Evolutionary conservation across 2,113 vertebrate genomes (phyloP), one percentile per base, ranked within the genome.

Genomic region (Rhynchomys soricoides): DNA sequence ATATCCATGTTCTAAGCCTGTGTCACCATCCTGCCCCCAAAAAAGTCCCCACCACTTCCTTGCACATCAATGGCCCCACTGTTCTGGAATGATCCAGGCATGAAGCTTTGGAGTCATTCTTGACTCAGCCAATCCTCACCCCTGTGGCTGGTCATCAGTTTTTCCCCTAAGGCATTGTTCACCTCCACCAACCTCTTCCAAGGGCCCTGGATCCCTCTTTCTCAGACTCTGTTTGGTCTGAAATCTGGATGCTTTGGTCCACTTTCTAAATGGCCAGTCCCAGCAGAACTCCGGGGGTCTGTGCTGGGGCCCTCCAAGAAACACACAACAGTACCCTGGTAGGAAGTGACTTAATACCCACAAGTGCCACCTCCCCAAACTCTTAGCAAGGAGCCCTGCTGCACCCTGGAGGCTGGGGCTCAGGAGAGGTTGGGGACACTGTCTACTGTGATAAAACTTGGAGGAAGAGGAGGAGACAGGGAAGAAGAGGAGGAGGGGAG

Each of bases 61-160:
- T 5, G 83, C 15, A 26, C 91, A 19, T 94, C 96, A 97, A 96
- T 89, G 22, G 81, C 45, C 5, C 75, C 93, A 57, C 87, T 97
- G 97, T 97, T 96, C 93, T 82, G 79, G 73, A 29, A 40, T n/a
- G 95, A 95, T 64, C 71, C 91, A 52, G 93, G 81, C 74, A 17
- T 68, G 96, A 94, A 43, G 64, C 93, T 89, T 68, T 1, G 1
- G 37, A 95, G 74, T 75, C 93, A 81, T 34, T 83, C 94, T 91
- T 94, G 96, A 97, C 94, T 97, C 97, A 93, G 70, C 75, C 1
- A 5, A 78, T 77, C 52, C 77, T 71, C 10, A 31, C 73, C 62
- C 68, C 22, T 2, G 0, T 0, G 40, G 90, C 92, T 83, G 43
- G 78, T 95, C 94, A 93, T 45, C 82, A 6, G 29, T 37, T 82